phyloP scores from a whole-genome alignment of 2,113 vertebrate genomes.

The Oenanthe melanoleuca region DNA sequence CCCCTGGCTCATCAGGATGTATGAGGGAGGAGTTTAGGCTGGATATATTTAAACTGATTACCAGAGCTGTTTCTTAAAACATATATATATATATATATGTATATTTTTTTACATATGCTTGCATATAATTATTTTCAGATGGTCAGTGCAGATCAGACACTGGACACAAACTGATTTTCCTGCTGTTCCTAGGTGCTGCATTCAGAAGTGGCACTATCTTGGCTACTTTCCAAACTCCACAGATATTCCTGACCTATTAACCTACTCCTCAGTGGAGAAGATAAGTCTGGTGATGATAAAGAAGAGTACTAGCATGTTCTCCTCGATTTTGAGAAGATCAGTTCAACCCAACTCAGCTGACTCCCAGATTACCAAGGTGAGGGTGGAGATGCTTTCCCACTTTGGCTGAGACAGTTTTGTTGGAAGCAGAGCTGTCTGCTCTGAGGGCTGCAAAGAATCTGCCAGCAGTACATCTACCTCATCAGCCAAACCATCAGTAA shows the following conservation, averaged over 20 bases:
- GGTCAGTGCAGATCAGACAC: not conserved
- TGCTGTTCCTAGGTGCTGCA: not conserved
- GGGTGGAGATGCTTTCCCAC: not conserved
- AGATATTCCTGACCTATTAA: conserved; percentile 33
- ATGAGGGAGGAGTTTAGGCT: not conserved
- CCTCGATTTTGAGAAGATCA: not conserved
- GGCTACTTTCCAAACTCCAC: not conserved
- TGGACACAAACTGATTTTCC: not conserved
- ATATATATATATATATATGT: not conserved
- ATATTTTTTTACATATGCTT: no score
- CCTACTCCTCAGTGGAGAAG: not conserved
- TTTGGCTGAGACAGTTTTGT: not conserved
- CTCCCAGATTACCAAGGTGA: not conserved
- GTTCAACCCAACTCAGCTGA: not conserved
- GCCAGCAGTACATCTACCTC: not conserved
- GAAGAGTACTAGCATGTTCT: not conserved
- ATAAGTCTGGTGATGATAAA: conserved; percentile 41
- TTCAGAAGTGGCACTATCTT: not conserved
- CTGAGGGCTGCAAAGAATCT: not conserved
- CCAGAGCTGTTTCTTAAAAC: not conserved
- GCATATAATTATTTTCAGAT: not conserved
- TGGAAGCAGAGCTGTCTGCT: not conserved
- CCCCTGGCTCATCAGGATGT: not conserved
- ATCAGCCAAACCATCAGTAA: not conserved
- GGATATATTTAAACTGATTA: not conserved